Evolutionary conservation across 1,140 invertebrate genomes (phyloP).

Genomic region (Bombus pyrosoma): DNA sequence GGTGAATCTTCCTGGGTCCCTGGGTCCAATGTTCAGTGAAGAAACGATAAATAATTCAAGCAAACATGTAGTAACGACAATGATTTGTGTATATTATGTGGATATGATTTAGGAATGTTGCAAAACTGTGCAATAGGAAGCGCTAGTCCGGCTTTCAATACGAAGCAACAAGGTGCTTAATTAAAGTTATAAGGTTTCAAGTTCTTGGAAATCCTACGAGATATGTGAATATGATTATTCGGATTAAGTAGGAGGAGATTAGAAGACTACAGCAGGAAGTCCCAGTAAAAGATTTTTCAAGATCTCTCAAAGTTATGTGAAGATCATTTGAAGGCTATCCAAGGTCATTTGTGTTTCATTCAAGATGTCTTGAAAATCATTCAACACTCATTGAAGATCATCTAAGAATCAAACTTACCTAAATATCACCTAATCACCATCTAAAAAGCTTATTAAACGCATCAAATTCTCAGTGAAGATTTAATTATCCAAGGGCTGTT

Average conservation of each 20-base stretch:
- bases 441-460: no score
- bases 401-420: not conserved
- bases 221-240: no score
- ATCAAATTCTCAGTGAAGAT: no score
- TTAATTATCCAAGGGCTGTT: no score
- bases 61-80: not conserved
- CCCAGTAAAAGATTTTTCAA: no score
- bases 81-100: not conserved
- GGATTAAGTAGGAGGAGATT: no score
- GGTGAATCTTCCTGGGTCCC: not conserved
- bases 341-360: not conserved
- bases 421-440: not conserved
- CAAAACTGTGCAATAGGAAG: not conserved
- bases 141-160: not conserved
- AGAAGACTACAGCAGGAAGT: no score
- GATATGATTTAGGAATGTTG: slow-evolving; percentile 26
- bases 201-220: no score
- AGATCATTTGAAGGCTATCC: not conserved
- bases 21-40: not conserved
- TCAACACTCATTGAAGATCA: not conserved
- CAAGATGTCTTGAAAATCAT: not conserved
- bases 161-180: not conserved
- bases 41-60: slow-evolving; percentile 13
- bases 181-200: not conserved
- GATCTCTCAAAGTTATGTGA: no score